Percentiles rank a stretch among this genome's conserved stretches.
phyloP scores from a whole-genome alignment of 2,888 invertebrate species.

The Polymixis flavicincta region DNA sequence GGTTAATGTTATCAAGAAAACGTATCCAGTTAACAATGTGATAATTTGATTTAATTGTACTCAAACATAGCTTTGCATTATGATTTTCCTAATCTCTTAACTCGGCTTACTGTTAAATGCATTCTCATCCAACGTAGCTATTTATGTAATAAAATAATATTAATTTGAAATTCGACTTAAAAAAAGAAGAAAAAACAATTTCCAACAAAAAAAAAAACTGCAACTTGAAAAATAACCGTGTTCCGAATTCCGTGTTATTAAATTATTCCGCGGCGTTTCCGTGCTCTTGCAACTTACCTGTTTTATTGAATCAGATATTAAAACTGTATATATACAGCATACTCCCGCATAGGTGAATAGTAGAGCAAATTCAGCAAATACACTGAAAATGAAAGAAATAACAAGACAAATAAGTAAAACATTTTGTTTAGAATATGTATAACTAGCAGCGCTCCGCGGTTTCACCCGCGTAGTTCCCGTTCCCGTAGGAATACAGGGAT shows the following conservation, averaged over 20 bases:
- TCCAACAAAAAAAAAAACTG: too few relatives aligned
- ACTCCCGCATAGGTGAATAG: conserved; percentile 93
- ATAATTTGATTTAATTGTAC: conserved; percentile 7
- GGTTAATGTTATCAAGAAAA: conserved; percentile 11
- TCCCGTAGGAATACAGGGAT: too few relatives aligned
- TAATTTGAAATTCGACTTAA: too few relatives aligned
- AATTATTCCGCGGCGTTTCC: neutral
- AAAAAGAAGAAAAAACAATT: too few relatives aligned
- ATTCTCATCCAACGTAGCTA: neutral
- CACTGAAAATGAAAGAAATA: conserved; percentile 74
- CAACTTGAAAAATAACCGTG: too few relatives aligned
- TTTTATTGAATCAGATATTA: conserved; percentile 92
- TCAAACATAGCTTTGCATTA: conserved; percentile 9
- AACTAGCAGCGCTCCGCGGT: too few relatives aligned
- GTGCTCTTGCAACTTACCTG: conserved; percentile 86
- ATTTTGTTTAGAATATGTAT: too few relatives aligned
- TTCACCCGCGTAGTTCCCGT: too few relatives aligned
- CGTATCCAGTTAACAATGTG: conserved; percentile 15
- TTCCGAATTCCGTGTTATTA: too few relatives aligned
- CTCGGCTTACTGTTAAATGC: conserved; percentile 87
- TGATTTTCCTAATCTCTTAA: conserved; percentile 11
- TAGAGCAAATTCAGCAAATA: conserved; percentile 91
- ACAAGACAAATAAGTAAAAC: neutral
- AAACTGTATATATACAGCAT: conserved; percentile 94
- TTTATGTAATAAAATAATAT: neutral